Percentiles rank a stretch among this genome's conserved stretches.
Conservation (phyloP, 2,113 vertebrate species). For the Rutilus rutilus region DNA sequence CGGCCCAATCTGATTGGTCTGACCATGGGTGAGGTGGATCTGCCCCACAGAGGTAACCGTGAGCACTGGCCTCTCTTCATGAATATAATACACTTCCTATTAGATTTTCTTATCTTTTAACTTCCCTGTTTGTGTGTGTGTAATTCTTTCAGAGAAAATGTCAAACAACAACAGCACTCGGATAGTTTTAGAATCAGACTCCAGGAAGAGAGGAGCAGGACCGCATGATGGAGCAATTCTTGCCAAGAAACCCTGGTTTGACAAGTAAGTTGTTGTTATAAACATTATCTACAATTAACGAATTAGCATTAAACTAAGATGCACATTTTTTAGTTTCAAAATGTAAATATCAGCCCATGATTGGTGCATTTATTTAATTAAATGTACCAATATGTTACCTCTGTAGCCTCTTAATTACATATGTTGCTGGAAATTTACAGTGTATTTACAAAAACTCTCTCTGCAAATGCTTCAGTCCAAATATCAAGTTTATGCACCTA, state of each 20-base stretch:
- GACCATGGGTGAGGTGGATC: conserved; percentile 92
- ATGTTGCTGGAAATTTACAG: no score
- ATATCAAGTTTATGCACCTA: no score
- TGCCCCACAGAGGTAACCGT: conserved; percentile 87
- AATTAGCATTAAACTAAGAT: no score
- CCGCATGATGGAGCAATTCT: conserved; percentile 80
- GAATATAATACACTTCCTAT: neutral
- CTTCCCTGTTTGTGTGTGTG: conserved; percentile 26
- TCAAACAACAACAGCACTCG: conserved; percentile 90
- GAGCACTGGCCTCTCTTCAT: neutral
- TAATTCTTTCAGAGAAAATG: conserved; percentile 84
- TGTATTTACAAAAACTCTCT: neutral
- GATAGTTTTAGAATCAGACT: conserved; percentile 94
- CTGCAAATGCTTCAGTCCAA: neutral
- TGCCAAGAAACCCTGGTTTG: conserved; percentile 94
- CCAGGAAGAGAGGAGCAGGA: conserved; percentile 86
- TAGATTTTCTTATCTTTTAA: neutral
- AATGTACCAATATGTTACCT: no score
- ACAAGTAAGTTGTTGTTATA: conserved; percentile 82
- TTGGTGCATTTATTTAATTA: no score
- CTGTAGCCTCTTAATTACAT: no score
- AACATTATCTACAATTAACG: no score
- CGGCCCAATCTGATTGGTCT: conserved; percentile 97
- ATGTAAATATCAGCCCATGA: no score
- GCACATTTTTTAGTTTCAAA: no score